Conservation (phyloP, 92 coral and sea anemone genomes). For the Porites rus region DNA sequence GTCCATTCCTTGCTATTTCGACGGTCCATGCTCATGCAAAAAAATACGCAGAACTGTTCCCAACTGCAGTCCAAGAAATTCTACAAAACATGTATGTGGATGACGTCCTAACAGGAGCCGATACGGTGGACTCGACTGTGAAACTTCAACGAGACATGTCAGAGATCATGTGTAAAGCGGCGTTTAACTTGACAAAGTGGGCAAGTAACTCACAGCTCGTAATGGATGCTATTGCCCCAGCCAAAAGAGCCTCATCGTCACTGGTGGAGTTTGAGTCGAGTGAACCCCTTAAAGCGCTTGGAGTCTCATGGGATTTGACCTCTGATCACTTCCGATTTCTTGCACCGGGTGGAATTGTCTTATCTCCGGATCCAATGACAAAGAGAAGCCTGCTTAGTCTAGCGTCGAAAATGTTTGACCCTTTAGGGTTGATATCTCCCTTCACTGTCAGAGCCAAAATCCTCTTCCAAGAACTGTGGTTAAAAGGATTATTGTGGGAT, state of each 20-base stretch:
- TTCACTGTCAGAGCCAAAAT: constrained; percentile 52
- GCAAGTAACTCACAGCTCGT: constrained; percentile 37
- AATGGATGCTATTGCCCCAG: constrained; percentile 9
- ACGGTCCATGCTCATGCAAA: constrained; percentile 38
- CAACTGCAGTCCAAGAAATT: constrained; percentile 19
- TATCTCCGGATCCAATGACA: constrained; percentile 6
- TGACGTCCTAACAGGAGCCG: constrained; percentile 48
- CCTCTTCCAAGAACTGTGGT: background rate
- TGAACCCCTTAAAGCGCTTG: constrained; percentile 48
- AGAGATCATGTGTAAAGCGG: constrained; percentile 37
- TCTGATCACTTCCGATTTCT: constrained; percentile 23
- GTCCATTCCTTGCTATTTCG: constrained; percentile 48
- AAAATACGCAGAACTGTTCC: background rate
- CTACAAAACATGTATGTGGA: constrained; percentile 49
- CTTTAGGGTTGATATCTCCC: constrained; percentile 48
- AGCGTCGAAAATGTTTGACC: constrained; percentile 45
- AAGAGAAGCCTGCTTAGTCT: constrained; percentile 26
- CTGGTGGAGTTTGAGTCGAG: constrained; percentile 4
- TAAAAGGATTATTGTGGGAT: no score
- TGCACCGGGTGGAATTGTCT: background rate
- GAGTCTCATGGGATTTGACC: constrained; percentile 33
- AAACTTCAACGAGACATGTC: constrained; percentile 24
- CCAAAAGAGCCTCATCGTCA: background rate
- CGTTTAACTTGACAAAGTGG: constrained; percentile 62
- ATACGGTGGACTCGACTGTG: constrained; percentile 24